These are phyloP conservation scores for Psittacula derbiana DNA, from an alignment of 2,797 vertebrate species.

Conservation along the genomic window DNA sequence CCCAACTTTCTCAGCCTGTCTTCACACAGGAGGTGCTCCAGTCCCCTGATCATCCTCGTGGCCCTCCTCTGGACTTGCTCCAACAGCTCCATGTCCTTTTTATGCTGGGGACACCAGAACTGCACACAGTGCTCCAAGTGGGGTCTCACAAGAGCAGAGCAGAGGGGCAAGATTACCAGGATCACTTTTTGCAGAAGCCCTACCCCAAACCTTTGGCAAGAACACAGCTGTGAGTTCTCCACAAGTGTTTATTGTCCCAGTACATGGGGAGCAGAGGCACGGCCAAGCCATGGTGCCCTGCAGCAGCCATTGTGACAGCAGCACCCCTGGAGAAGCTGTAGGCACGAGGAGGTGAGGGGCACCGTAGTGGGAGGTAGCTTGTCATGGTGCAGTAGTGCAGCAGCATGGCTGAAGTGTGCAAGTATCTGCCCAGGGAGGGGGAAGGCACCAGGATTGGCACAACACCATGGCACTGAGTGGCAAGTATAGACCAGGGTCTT, in stretches of 20 bases:
- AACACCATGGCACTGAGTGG: accelerated
- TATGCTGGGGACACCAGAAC: neutral
- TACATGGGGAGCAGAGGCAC: neutral
- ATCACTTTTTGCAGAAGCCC: neutral
- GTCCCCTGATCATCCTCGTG: neutral
- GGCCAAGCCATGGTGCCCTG: accelerated
- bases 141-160: neutral
- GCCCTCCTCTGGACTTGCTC: neutral
- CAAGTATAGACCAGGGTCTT: neutral
- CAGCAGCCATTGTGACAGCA: neutral
- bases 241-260: constrained; percentile 23
- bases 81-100: neutral
- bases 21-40: neutral
- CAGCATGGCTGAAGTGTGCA: neutral
- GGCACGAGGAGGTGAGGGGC: neutral
- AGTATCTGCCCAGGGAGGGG: accelerated
- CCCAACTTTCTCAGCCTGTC: neutral
- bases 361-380: neutral
- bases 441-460: neutral
- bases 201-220: neutral
- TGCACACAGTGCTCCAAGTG: neutral
- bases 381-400: neutral
- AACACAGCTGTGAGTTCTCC: accelerated
- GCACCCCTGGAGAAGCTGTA: neutral
- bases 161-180: neutral